Evolutionary conservation across 1,140 invertebrate genomes (phyloP), one percentile per base, ranked within the genome.

Genomic region (Tenebrio molitor): DNA sequence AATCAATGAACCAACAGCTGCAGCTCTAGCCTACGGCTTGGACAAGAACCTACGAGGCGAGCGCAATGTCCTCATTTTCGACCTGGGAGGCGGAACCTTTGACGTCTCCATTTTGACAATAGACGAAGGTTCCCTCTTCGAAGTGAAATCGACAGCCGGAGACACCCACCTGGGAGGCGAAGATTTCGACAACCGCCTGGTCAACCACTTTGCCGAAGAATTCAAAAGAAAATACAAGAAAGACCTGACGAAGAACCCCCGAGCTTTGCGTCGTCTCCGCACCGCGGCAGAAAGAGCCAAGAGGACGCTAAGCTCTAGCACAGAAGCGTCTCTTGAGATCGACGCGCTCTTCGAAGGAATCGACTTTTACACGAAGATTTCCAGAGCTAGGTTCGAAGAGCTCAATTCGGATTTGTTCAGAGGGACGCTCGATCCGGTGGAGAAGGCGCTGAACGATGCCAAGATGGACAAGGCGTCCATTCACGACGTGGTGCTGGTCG

Each of bases 271-370:
- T 53, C 85, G 92, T 39, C 82, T 95, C 19, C 87, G 92, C 78
- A 93, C 90, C 0, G 93, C 93, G 5, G 93, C 92, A 73, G 94
- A 96, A 83, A 85, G 91, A 69, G 92, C 93, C 0, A 96, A 96
- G 84, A 82, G 91, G 72, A 92, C 90, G 3, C 80, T 96, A 3
- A 93, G 92, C 3, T 92, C 91, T 0, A 91, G 90, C 12, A 89
- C 90, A 1, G 90, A 94, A 81, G 92, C 93, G 0, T 86, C 85
- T 19, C 87, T 93, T 6, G 89, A 92, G 79, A 90, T 95, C 3
- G 93, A 94, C 75, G 91, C 91, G 0, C 80, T 95, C 0, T 91
- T 87, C 79, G 92, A 94, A 76, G 92, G 89, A 3, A 81, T 89
- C 7, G 88, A 90, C 72, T 90, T 87, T 74, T 89, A 89, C 79